These are phyloP conservation scores for Akabosia matsudoensis DNA, from an alignment of 1,140 invertebrate species.

Conservation along the genomic window DNA sequence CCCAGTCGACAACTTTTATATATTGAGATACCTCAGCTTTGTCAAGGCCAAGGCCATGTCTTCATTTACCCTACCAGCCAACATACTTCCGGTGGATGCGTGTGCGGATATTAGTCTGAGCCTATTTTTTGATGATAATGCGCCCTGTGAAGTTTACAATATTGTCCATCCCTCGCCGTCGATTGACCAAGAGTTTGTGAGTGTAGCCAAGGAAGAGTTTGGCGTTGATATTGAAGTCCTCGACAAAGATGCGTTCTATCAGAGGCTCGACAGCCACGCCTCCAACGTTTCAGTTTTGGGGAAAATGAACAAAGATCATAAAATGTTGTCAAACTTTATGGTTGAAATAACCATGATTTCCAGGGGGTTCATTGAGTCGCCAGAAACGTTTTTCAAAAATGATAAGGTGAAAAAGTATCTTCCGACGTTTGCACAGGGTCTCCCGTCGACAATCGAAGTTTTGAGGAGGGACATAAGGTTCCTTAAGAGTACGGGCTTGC, in stretches of 20 bases:
- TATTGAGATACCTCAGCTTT: neutral
- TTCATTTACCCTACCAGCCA: neutral
- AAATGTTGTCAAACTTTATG: neutral
- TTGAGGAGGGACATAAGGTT: no score
- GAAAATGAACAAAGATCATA: neutral
- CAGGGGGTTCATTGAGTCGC: neutral
- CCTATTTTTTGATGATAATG: neutral
- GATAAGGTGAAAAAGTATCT: neutral
- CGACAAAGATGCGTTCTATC: neutral
- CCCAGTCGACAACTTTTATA: neutral
- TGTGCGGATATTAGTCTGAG: neutral
- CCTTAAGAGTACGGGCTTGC: no score
- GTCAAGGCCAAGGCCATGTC: neutral
- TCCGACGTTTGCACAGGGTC: no score
- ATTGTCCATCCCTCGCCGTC: neutral
- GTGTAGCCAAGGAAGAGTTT: neutral
- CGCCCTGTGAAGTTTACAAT: neutral
- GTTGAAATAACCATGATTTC: neutral
- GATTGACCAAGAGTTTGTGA: neutral
- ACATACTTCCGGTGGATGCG: neutral
- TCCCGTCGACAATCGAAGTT: no score
- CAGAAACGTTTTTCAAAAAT: neutral
- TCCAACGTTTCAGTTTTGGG: no score
- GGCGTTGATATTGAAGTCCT: neutral
- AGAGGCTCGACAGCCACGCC: neutral